phyloP scores from a whole-genome alignment of 2,888 invertebrate species.

The Tetragnatha montana region DNA sequence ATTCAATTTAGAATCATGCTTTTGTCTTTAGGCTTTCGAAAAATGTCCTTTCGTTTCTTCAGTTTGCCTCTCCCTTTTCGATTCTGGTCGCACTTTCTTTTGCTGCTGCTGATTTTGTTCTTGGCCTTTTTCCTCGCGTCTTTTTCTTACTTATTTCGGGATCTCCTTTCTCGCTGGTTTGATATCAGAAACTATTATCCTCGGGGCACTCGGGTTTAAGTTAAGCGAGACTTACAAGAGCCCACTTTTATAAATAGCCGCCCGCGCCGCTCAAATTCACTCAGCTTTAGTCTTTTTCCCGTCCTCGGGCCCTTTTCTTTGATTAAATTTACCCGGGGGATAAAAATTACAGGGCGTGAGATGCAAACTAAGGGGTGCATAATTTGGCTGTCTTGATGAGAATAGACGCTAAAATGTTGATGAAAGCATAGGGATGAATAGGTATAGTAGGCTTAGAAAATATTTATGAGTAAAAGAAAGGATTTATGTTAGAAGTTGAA shows the following conservation, averaged over 20 bases:
- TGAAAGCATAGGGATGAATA: no score
- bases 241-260: neutral
- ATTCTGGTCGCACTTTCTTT: conserved; percentile 29
- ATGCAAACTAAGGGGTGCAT: neutral
- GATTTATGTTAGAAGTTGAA: no score
- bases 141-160: conserved; percentile 7
- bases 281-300: neutral
- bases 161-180: conserved; percentile 16
- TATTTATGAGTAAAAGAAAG: no score
- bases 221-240: neutral
- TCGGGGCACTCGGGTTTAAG: neutral
- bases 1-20: conserved; percentile 60
- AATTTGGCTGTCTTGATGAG: neutral
- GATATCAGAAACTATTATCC: conserved; percentile 16
- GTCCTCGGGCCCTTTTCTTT: neutral
- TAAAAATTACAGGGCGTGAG: neutral
- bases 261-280: neutral
- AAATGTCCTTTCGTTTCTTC: conserved; percentile 53
- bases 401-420: neutral
- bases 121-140: conserved; percentile 6
- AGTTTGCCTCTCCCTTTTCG: conserved; percentile 5
- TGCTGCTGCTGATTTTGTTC: conserved; percentile 28
- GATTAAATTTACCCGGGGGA: neutral
- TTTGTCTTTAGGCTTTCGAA: conserved; percentile 52
- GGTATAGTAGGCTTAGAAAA: no score